These are phyloP conservation scores for Caenorhabditis wallacei DNA, from an alignment of 2,888 invertebrate genomes.

Conservation along the genomic window DNA sequence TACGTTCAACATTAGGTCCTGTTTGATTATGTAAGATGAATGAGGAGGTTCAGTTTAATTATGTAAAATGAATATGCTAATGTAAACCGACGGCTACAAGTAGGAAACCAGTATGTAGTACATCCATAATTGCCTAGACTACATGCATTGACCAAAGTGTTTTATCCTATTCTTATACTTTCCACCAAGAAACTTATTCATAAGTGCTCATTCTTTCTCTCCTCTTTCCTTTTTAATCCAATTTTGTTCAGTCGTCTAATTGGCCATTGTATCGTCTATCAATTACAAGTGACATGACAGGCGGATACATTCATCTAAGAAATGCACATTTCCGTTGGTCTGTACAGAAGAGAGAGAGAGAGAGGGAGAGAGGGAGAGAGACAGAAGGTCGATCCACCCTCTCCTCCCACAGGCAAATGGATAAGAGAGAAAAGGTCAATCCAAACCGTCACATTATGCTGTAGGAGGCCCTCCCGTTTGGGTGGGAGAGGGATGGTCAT, in stretches of 20 bases:
- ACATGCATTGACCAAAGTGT: too few relatives aligned
- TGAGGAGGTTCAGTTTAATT: too few relatives aligned
- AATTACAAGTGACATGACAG: constrained; percentile 51
- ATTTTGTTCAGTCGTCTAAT: constrained; percentile 29
- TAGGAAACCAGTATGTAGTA: too few relatives aligned
- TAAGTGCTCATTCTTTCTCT: neutral
- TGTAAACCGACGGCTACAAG: too few relatives aligned
- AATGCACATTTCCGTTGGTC: constrained; percentile 39
- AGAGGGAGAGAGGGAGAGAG: too few relatives aligned
- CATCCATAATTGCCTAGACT: too few relatives aligned
- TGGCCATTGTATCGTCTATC: constrained; percentile 44
- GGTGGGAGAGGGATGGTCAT: constrained; percentile 53
- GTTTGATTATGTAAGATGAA: too few relatives aligned
- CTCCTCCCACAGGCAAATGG: constrained; percentile 14
- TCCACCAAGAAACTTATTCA: neutral
- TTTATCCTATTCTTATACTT: too few relatives aligned
- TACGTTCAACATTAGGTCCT: too few relatives aligned
- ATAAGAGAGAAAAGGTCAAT: constrained; percentile 58
- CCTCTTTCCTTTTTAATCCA: neutral
- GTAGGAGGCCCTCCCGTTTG: constrained; percentile 30
- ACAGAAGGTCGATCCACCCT: constrained; percentile 34
- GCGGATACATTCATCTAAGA: constrained; percentile 9
- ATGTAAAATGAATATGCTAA: too few relatives aligned
- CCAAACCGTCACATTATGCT: constrained; percentile 65
- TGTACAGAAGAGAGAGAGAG: constrained; percentile 14